Evolutionary conservation across 2,113 vertebrate genomes (phyloP).

Genomic region (Corapipo altera): DNA sequence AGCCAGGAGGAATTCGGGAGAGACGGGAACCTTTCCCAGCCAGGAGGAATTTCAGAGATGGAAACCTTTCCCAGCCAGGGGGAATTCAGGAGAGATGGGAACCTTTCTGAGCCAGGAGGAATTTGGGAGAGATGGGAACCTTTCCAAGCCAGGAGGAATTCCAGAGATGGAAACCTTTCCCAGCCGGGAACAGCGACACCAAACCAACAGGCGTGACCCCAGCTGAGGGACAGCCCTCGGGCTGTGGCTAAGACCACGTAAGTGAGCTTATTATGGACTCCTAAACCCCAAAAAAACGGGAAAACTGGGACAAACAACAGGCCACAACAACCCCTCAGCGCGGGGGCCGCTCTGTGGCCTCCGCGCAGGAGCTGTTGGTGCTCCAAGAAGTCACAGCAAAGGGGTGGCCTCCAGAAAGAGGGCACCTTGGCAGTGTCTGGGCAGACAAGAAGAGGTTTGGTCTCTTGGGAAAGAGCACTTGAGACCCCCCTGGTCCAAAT

Average conservation of each 20-base stretch:
- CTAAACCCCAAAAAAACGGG: background rate
- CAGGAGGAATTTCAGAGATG: background rate
- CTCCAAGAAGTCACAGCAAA: background rate
- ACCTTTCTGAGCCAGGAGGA: too few species aligned
- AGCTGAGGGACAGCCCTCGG: background rate
- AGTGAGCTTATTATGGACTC: background rate
- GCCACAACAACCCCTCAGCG: background rate
- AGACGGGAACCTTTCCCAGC: too few species aligned
- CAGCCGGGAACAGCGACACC: background rate
- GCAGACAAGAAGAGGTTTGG: background rate
- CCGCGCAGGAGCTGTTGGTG: too few species aligned
- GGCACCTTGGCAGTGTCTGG: too few species aligned
- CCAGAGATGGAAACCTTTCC: background rate
- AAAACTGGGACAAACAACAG: background rate
- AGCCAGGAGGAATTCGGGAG: too few species aligned
- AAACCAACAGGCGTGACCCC: background rate
- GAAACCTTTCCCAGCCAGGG: too few species aligned
- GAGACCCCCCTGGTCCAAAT: background rate
- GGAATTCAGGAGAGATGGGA: too few species aligned
- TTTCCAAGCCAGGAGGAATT: too few species aligned
- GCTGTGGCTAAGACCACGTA: background rate
- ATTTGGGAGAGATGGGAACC: background rate
- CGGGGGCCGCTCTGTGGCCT: background rate
- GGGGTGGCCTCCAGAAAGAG: background rate
- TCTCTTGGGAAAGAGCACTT: background rate